A percentile compares a stretch with the other conserved stretches of the same genome.
phyloP scores from a whole-genome alignment of 2,888 invertebrate species.

The Ariolimax columbianus region DNA sequence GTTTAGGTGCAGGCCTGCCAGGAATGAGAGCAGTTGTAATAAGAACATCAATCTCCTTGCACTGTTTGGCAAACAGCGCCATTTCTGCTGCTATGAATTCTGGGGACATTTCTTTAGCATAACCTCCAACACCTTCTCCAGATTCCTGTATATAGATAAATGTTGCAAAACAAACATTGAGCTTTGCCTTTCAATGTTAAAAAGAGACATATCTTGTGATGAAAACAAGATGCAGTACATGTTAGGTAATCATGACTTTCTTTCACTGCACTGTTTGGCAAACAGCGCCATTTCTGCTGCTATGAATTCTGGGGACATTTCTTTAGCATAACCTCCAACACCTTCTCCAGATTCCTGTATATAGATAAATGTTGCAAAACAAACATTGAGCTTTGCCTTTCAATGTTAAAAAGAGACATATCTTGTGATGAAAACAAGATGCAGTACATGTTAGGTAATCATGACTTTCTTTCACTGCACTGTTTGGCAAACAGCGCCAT shows the following conservation, averaged over 20 bases:
- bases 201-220: too few species aligned
- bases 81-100: slow-evolving; percentile 91
- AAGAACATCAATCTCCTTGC: slow-evolving; percentile 90
- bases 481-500: slow-evolving; percentile 92
- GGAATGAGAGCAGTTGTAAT: slow-evolving; percentile 94
- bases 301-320: slow-evolving; percentile 84
- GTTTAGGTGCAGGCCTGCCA: slow-evolving; percentile 89
- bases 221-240: too few species aligned
- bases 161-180: background rate
- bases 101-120: slow-evolving; percentile 85
- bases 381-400: too few species aligned
- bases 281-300: slow-evolving; percentile 91
- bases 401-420: too few species aligned
- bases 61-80: slow-evolving; percentile 90
- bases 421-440: too few species aligned
- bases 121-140: slow-evolving; percentile 85
- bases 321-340: slow-evolving; percentile 89
- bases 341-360: slow-evolving; percentile 81
- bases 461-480: slow-evolving; percentile 88
- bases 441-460: too few species aligned
- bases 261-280: slow-evolving; percentile 90
- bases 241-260: too few species aligned
- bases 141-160: slow-evolving; percentile 77
- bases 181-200: too few species aligned
- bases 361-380: background rate